A percentile compares a stretch with the other conserved stretches of the same genome.
Conservation (phyloP, 2,113 vertebrate species). For the Sitta europaea region DNA sequence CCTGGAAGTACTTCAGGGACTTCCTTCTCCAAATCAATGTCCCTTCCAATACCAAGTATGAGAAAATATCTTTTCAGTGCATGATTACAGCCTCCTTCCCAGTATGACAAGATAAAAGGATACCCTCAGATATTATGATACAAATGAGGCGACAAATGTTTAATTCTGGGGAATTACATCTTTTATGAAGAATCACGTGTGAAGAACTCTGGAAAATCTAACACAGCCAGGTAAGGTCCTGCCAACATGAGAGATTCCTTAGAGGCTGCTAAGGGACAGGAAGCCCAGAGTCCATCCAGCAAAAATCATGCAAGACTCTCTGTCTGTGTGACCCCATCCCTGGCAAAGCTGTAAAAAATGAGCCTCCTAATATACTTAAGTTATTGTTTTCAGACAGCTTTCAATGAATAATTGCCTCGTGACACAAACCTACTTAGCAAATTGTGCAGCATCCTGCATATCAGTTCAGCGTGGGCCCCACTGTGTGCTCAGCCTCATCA, state of each 20-base stretch:
- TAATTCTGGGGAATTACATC: background rate
- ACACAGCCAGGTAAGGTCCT: background rate
- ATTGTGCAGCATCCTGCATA: background rate
- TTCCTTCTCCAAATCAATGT: background rate
- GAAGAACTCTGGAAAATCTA: background rate
- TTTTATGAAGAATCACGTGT: background rate
- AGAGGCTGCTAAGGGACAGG: background rate
- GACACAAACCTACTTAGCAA: background rate
- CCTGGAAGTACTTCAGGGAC: background rate
- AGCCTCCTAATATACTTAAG: background rate
- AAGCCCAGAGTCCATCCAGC: background rate
- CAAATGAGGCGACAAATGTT: background rate
- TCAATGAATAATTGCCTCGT: background rate
- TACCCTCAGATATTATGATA: background rate
- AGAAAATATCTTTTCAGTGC: background rate
- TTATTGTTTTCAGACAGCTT: background rate
- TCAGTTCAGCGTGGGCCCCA: background rate
- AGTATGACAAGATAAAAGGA: background rate
- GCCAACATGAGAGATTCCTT: background rate
- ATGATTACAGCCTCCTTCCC: background rate
- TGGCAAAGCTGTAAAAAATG: background rate
- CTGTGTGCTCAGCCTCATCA: slow-evolving; percentile 43
- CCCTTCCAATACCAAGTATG: background rate
- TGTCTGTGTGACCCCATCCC: background rate
- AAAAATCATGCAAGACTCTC: background rate